phyloP scores from a whole-genome alignment of 2,797 vertebrate species.

The Hemitrygon akajei region DNA sequence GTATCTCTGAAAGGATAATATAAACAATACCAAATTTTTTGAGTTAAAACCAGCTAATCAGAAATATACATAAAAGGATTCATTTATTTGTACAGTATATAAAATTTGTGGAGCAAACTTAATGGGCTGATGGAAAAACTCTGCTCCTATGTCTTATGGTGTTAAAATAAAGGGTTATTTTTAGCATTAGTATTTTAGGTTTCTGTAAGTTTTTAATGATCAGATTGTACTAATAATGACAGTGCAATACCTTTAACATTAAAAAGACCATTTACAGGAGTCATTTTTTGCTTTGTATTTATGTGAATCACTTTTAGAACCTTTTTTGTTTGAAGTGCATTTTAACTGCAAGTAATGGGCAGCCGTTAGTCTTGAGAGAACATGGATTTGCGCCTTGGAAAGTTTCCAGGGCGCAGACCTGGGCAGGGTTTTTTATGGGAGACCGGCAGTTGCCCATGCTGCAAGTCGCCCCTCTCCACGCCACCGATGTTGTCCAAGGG shows the following conservation, averaged over 20 bases:
- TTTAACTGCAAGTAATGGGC: background rate
- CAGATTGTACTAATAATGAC: background rate
- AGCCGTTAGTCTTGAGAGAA: too few species aligned
- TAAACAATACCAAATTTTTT: background rate
- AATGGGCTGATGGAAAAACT: too few species aligned
- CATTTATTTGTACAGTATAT: background rate
- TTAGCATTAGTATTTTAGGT: background rate
- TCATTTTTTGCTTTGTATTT: background rate
- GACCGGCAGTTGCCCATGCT: too few species aligned
- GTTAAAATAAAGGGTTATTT: background rate
- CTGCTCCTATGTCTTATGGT: too few species aligned
- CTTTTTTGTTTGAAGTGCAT: background rate
- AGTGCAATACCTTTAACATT: background rate
- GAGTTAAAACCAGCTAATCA: background rate
- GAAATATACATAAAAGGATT: background rate
- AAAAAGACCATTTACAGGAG: background rate
- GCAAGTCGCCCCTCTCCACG: too few species aligned
- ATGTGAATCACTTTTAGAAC: background rate
- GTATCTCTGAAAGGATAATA: background rate
- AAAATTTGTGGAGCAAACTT: too few species aligned
- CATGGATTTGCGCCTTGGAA: too few species aligned
- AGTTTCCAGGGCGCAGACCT: too few species aligned
- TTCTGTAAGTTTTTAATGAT: background rate
- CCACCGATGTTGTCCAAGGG: too few species aligned
- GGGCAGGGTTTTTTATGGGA: too few species aligned